A percentile compares a stretch with the other conserved stretches of the same genome.
phyloP scores from a whole-genome alignment of 2,797 vertebrate genomes.

The Phoxinus dragarum region DNA sequence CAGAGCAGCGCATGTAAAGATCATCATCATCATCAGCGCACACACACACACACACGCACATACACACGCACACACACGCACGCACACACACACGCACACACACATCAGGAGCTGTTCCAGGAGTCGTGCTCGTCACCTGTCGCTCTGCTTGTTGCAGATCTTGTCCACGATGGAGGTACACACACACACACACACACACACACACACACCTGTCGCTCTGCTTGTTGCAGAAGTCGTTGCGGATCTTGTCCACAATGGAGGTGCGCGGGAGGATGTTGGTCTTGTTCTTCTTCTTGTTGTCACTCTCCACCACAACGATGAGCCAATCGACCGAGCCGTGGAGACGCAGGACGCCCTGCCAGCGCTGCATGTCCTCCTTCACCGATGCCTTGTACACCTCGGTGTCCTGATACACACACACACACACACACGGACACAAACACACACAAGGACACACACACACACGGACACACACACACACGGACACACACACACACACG shows the following conservation, averaged over 20 bases:
- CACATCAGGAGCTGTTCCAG: neutral
- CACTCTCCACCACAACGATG: slow-evolving; percentile 94
- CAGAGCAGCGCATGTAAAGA: neutral
- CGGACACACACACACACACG: no score
- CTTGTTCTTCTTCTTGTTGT: slow-evolving; percentile 98
- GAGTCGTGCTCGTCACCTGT: slow-evolving; percentile 78
- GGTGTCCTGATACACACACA: slow-evolving; percentile 82
- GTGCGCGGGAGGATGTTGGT: slow-evolving; percentile 97
- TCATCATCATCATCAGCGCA: no score
- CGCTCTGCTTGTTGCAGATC: no score
- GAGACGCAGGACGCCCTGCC: slow-evolving; percentile 89
- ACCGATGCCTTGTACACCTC: slow-evolving; percentile 92
- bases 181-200: no score
- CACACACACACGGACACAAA: neutral
- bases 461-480: no score
- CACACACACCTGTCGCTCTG: slow-evolving; percentile 89
- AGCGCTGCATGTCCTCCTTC: slow-evolving; percentile 96
- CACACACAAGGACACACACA: no score
- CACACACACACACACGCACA: no score
- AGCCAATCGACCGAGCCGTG: slow-evolving; percentile 93
- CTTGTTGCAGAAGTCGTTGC: slow-evolving; percentile 98
- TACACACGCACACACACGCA: no score
- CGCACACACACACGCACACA: no score
- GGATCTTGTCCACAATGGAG: slow-evolving; percentile 98
- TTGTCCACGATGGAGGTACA: no score